Evolutionary conservation across 2,113 vertebrate genomes (phyloP), one percentile per base, ranked within the genome.

Genomic region (Notarius lentiginosus): DNA sequence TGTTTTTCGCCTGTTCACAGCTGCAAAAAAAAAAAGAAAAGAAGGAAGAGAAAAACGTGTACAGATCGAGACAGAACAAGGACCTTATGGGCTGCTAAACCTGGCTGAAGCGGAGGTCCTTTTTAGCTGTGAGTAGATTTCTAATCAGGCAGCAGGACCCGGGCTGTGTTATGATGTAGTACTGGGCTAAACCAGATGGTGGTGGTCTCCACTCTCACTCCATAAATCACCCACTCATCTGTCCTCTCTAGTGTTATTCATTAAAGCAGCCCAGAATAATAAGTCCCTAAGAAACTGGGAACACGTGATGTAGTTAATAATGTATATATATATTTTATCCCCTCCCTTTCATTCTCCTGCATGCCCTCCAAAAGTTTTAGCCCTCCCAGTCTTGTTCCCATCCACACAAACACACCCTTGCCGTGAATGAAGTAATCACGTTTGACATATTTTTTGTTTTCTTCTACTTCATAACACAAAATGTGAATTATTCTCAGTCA

Each of bases 301-400:
- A 91, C 94, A 95, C 94, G 94, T 94, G 94, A 96, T 95, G 93
- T 95, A 95, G 93, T 95, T 95, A 96, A 95, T 95, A 95, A 95
- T 95, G 94, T 95, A 96, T 95, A 95, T 95, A 94, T 95, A 94
- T 90, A 87, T 79, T 60, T 61, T 82, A 66, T 81, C 75, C 73
- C 24, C 66, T 70, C 66, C 68, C 60, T 79, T 76, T 83, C 83
- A 55, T 41, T 80, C n/a, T 30, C 89, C 86, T 89, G 87, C 53
- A 24, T 76, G 73, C 66, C 68, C 83, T 89, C 86, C 88, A 89
- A 86, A 89, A 87, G 88, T 88, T 90, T 90, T 88, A 87, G 88
- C 66, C 79, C 55, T 72, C 82, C 75, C 60, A 81, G 47, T 82
- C 81, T 51, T 55, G 79, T 75, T 81, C 61, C 51, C 68, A 20